Evolutionary conservation across 2,888 invertebrate species (phyloP).

Genomic region (Carabus problematicus): DNA sequence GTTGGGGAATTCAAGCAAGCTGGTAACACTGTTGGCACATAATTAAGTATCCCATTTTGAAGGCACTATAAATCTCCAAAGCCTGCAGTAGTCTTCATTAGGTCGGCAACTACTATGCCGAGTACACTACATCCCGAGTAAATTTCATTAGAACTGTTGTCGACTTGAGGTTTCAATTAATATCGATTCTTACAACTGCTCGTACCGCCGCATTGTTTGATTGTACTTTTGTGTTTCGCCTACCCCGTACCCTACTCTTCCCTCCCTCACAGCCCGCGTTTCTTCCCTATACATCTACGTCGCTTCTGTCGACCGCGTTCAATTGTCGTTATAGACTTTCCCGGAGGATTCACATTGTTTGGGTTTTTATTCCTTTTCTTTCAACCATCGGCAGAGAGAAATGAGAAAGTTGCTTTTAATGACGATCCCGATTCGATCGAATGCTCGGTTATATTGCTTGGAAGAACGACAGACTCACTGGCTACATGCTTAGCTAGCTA

Average conservation of each 20-base stretch:
- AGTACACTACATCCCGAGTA: conserved; percentile 39
- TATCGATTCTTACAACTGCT: conserved; percentile 48
- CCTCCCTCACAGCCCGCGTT: neutral
- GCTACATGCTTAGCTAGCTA: too few relatives aligned
- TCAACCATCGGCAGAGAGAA: conserved; percentile 16
- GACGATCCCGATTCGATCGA: conserved; percentile 37
- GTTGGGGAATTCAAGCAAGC: too few relatives aligned
- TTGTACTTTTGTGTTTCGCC: conserved; percentile 42
- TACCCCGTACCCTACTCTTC: neutral
- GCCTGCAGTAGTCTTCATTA: conserved; percentile 34
- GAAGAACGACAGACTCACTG: conserved; percentile 19
- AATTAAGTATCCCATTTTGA: conserved; percentile 50
- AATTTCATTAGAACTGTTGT: conserved; percentile 53
- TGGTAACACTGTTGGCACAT: conserved; percentile 44
- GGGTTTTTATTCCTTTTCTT: conserved; percentile 20
- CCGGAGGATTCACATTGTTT: conserved; percentile 8
- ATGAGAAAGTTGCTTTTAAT: conserved; percentile 41
- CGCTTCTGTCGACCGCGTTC: conserved; percentile 5
- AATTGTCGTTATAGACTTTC: conserved; percentile 17
- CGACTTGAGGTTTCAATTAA: conserved; percentile 52
- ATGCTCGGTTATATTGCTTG: conserved; percentile 31
- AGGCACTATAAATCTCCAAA: conserved; percentile 48
- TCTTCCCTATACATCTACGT: neutral
- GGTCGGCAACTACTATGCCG: neutral
- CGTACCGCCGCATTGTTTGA: conserved; percentile 49